A percentile compares a stretch with the other conserved stretches of the same genome.
Evolutionary conservation across 2,113 vertebrate genomes (phyloP).

Genomic region (Sisor rabdophorus): DNA sequence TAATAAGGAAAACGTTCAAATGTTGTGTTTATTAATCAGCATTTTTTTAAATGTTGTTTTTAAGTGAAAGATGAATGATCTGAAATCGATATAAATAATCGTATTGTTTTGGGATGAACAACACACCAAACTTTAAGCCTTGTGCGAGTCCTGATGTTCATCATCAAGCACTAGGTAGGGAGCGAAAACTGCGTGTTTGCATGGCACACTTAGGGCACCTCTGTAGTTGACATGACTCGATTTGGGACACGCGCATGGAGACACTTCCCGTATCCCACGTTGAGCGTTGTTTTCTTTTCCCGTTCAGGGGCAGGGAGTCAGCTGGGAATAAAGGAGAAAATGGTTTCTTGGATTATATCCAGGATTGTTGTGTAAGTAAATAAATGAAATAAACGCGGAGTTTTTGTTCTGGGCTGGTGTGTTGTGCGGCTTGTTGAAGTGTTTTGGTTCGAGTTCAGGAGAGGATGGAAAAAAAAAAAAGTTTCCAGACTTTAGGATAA

Average conservation of each 20-base stretch:
- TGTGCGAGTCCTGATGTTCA: too few species aligned
- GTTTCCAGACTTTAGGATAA: too few species aligned
- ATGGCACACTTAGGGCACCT: neutral
- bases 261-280: neutral
- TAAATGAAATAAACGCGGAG: too few species aligned
- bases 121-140: neutral
- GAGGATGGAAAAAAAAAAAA: too few species aligned
- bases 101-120: neutral
- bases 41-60: neutral
- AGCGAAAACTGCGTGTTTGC: neutral
- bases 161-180: neutral
- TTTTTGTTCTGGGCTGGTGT: too few species aligned
- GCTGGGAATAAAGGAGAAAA: neutral
- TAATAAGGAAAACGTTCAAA: neutral
- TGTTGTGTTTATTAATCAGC: neutral
- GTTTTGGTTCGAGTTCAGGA: too few species aligned
- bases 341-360: conserved; percentile 53
- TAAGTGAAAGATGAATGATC: too few species aligned
- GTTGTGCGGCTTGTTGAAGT: neutral
- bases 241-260: neutral
- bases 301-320: neutral
- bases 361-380: conserved; percentile 49
- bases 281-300: neutral
- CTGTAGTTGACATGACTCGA: neutral
- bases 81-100: neutral